These are phyloP conservation scores for Drosophila cracens DNA, from an alignment of 2,888 invertebrate species.

Conservation along the genomic window DNA sequence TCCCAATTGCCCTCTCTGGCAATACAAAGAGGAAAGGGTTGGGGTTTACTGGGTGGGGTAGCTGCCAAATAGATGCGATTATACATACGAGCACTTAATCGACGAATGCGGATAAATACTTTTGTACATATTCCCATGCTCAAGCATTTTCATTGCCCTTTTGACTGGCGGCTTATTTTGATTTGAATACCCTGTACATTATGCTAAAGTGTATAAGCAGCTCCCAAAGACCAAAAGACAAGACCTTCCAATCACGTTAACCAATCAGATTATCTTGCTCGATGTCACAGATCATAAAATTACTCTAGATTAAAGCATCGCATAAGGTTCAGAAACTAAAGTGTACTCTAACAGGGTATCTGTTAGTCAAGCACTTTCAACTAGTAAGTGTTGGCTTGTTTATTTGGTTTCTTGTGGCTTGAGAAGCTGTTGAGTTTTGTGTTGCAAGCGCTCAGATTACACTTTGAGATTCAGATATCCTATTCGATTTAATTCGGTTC, in stretches of 20 bases:
- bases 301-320: neutral
- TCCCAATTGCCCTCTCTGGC: neutral
- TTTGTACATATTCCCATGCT: conserved; percentile 4
- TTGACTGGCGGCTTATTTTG: conserved; percentile 35
- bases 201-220: neutral
- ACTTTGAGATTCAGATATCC: conserved; percentile 25
- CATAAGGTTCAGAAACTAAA: neutral
- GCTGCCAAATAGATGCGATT: conserved; percentile 21
- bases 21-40: neutral
- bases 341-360: conserved; percentile 1
- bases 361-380: neutral
- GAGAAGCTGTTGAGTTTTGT: conserved; percentile 22
- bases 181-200: conserved; percentile 5
- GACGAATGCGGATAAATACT: conserved; percentile 1
- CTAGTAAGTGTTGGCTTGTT: neutral
- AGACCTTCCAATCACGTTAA: neutral
- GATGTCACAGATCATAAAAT: neutral
- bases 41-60: neutral
- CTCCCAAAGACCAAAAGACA: neutral
- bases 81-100: conserved; percentile 9
- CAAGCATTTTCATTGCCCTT: conserved; percentile 26
- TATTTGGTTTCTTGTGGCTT: conserved; percentile 8
- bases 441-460: conserved; percentile 31
- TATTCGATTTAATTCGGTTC: conserved; percentile 7
- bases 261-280: neutral